phyloP scores from a whole-genome alignment of 1,140 invertebrate species.

The Cydia amplana region DNA sequence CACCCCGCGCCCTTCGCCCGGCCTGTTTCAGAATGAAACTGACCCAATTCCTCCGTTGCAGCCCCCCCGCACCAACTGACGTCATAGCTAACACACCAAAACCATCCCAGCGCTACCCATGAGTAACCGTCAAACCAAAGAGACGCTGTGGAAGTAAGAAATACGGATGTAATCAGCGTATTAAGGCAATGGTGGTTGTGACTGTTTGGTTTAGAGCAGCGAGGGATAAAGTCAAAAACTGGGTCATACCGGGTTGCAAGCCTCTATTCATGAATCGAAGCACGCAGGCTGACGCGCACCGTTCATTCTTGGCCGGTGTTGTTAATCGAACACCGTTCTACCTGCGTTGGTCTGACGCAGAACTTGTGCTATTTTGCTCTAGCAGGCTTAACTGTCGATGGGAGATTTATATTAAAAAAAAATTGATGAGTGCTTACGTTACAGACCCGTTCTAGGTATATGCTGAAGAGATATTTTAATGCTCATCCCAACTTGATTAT shows the following conservation, averaged over 20 bases:
- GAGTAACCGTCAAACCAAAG: slow-evolving; percentile 42
- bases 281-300: slow-evolving; percentile 60
- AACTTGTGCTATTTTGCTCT: slow-evolving; percentile 40
- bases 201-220: slow-evolving; percentile 40
- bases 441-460: too few species aligned
- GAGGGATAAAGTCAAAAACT: slow-evolving; percentile 70
- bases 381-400: background rate
- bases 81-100: slow-evolving; percentile 58
- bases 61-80: slow-evolving; percentile 70
- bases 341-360: slow-evolving; percentile 51
- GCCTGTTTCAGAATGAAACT: slow-evolving; percentile 78
- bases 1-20: slow-evolving; percentile 43
- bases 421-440: background rate
- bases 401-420: background rate
- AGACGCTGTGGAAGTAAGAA: background rate
- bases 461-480: too few species aligned
- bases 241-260: slow-evolving; percentile 76
- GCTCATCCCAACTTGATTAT: too few species aligned
- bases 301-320: slow-evolving; percentile 68
- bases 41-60: slow-evolving; percentile 74
- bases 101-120: slow-evolving; percentile 52
- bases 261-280: slow-evolving; percentile 77
- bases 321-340: slow-evolving; percentile 59
- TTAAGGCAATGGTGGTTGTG: slow-evolving; percentile 39
- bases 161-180: slow-evolving; percentile 40